These are phyloP conservation scores for Halotydeus destructor DNA, from an alignment of 1,140 invertebrate genomes.

Conservation along the genomic window DNA sequence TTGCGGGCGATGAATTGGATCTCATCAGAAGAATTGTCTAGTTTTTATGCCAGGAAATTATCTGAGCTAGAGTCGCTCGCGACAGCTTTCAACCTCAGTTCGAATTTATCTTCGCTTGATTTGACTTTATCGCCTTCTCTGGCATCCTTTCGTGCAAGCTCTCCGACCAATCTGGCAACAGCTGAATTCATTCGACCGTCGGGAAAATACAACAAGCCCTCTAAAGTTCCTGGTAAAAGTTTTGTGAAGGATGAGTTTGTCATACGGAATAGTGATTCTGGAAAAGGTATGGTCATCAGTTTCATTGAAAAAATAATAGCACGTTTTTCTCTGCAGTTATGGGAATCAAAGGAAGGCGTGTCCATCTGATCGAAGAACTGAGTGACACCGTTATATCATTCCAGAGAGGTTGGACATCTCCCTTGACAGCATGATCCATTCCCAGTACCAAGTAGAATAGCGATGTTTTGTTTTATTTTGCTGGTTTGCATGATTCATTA, in stretches of 20 bases:
- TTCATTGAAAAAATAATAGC: constrained; percentile 10
- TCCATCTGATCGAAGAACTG: constrained; percentile 92
- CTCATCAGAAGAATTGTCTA: constrained; percentile 48
- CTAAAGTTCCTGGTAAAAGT: constrained; percentile 62
- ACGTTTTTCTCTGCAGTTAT: constrained; percentile 43
- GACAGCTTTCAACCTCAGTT: not conserved
- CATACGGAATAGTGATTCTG: constrained; percentile 75
- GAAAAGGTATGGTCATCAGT: constrained; percentile 47
- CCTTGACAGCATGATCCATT: constrained; percentile 1
- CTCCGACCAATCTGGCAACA: constrained; percentile 17
- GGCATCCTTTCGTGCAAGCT: not conserved
- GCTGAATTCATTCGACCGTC: constrained; percentile 62
- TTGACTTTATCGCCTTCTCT: not conserved
- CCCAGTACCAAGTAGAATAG: not conserved
- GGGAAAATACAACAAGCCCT: constrained; percentile 66
- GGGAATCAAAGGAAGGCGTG: constrained; percentile 88
- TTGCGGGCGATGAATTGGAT: constrained; percentile 64
- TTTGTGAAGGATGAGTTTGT: constrained; percentile 82
- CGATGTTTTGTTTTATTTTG: not conserved
- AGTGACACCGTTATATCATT: constrained; percentile 94
- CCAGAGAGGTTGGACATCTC: constrained; percentile 53
- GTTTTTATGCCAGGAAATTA: constrained; percentile 57
- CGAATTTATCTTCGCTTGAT: not conserved
- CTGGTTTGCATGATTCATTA: constrained; percentile 3
- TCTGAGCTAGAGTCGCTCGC: constrained; percentile 35